These are phyloP conservation scores for Drosophila conformis DNA, from an alignment of 2,888 invertebrate genomes.

Conservation along the genomic window DNA sequence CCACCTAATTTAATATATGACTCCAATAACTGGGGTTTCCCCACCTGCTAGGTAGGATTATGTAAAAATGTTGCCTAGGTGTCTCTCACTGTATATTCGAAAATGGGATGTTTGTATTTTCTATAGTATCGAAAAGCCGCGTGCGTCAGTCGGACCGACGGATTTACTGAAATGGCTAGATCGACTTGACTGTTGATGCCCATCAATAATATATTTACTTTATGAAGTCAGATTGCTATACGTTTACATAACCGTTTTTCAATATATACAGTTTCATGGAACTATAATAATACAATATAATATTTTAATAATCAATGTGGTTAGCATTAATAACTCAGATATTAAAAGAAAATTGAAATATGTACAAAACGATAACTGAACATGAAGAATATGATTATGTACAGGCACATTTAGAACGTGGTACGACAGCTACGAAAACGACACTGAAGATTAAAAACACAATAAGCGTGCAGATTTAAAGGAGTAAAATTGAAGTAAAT, in stretches of 20 bases:
- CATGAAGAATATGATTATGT: neutral
- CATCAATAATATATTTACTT: neutral
- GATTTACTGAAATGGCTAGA: neutral
- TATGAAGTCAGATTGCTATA: neutral
- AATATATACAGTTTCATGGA: neutral
- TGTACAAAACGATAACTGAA: conserved; percentile 6
- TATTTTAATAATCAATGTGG: neutral
- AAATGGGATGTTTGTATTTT: neutral
- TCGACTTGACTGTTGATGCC: neutral
- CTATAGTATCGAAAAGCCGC: neutral
- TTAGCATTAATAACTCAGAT: neutral
- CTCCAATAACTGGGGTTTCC: no score
- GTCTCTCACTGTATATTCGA: neutral
- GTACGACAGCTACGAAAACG: conserved; percentile 31
- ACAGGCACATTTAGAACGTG: conserved; percentile 23
- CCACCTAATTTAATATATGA: no score
- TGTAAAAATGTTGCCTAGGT: no score
- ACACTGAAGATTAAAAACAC: conserved; percentile 30
- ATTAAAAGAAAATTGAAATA: neutral
- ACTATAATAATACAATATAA: neutral
- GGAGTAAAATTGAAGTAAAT: neutral
- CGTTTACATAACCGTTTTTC: neutral
- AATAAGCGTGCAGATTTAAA: conserved; percentile 30
- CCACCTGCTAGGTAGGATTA: no score
- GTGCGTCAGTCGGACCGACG: neutral